Conservation (phyloP, 92 coral and sea anemone species). For the Epizoanthus rinbou region DNA sequence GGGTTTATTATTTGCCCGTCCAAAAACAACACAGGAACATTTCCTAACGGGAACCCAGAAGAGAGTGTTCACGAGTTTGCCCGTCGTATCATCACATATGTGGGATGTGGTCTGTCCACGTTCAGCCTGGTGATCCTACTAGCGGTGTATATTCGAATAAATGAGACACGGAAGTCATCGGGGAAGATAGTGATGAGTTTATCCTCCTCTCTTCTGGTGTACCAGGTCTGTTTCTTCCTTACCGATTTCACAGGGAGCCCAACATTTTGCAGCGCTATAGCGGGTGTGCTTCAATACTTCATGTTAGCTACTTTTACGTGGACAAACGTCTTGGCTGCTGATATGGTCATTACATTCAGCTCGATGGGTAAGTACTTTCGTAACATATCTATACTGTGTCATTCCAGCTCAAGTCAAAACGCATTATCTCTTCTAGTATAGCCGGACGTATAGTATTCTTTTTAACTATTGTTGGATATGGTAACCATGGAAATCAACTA, state of each 20-base stretch:
- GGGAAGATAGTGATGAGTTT: constrained; percentile 11
- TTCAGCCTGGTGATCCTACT: not conserved
- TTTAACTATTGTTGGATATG: no score
- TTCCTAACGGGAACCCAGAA: no score
- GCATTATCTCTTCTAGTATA: no score
- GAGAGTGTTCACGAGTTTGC: not conserved
- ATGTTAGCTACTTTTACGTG: not conserved
- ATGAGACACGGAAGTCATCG: not conserved
- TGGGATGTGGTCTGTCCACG: constrained; percentile 5
- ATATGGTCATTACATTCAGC: constrained; percentile 10
- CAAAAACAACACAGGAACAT: not conserved
- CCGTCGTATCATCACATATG: constrained; percentile 1
- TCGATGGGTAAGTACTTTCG: not conserved
- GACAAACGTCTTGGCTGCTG: not conserved
- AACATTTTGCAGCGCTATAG: constrained; percentile 7
- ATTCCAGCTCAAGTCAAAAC: no score
- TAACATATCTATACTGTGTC: no score
- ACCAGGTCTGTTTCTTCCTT: not conserved
- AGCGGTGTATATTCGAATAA: constrained; percentile 16
- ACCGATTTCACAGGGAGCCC: constrained; percentile 11
- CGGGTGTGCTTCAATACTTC: constrained; percentile 11
- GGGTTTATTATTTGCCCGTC: not conserved
- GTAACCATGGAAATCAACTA: no score
- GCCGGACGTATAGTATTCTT: no score
- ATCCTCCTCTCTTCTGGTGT: not conserved